Conservation (phyloP, 1,140 invertebrate species). For the Pinna nobilis region DNA sequence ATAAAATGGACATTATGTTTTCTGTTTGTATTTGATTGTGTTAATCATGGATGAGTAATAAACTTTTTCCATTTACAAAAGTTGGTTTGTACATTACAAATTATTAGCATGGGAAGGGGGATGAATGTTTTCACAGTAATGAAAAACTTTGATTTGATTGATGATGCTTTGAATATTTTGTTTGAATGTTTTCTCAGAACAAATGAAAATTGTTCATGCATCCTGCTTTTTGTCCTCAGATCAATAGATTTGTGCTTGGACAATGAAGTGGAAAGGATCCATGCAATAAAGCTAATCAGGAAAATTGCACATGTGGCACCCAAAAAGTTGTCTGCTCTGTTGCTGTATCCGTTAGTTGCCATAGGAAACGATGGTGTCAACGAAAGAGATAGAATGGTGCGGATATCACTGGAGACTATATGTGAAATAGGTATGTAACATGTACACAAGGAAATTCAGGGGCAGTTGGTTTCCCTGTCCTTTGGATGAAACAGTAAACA, state of each 20-base stretch:
- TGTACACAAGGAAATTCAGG: not conserved
- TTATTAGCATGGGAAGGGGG: too few relatives aligned
- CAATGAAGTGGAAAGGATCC: constrained; percentile 92
- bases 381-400: constrained; percentile 86
- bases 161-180: constrained; percentile 88
- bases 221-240: constrained; percentile 56
- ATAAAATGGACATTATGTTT: too few relatives aligned
- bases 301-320: constrained; percentile 83
- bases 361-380: constrained; percentile 84
- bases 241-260: constrained; percentile 86
- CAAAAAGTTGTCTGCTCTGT: constrained; percentile 80
- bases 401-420: constrained; percentile 88
- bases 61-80: too few relatives aligned
- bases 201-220: not conserved
- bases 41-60: too few relatives aligned
- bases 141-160: constrained; percentile 85
- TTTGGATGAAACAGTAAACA: too few relatives aligned
- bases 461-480: too few relatives aligned
- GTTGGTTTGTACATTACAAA: too few relatives aligned
- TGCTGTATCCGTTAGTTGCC: constrained; percentile 84
- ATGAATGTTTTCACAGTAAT: constrained; percentile 84
- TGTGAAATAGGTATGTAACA: constrained; percentile 84
- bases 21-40: too few relatives aligned
- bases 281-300: constrained; percentile 89
- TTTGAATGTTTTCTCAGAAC: constrained; percentile 82